Base-by-base conservation (phyloP, 2,797 vertebrate species). In the Thamnophis elegans region DNA sequence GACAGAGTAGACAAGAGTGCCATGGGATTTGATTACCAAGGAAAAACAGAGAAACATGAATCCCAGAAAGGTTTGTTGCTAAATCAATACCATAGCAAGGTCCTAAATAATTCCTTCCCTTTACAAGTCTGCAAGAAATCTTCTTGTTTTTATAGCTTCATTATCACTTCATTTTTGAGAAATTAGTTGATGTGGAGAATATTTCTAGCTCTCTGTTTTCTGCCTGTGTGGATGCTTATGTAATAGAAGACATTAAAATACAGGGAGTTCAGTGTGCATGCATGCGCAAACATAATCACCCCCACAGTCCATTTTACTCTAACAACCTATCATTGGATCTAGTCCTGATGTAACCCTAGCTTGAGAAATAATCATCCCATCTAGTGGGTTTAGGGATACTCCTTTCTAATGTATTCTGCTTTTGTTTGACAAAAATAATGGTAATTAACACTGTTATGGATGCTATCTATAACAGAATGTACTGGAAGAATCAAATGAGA, bases 1-100 rank as follows among this genome's bases (percentile, higher is more conserved):
- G 99, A 99, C 98, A 98, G 98, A 2, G 98, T 99, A 97, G 99
- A 99, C 98, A 99, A 99, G 97, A 99, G 99, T 1, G 99, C 99
- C 0, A 95, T 99, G 95, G 98, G 99, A 93, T 99, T 99, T 53
- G 99, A 99, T 97, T 99, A 99, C 97, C 98, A 99, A 97, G 98
- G 98, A 73, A 99, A 99, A 97, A 99, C 98, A 0, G 99, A 99
- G 97, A 98, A 97, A 90, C 98, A 99, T 2, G 98, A 98, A 96
- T 99, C 98, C 0, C 98, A 99, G 97, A 99, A 98, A 98, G 98
- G 99, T 98, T 94, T 95, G 95, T 95, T 93, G 16, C 32, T 55
- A 6, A 47, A 87, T 59, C 54, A 22, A 4, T 28, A 56, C 56
- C 53, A 12, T 85, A 87, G 90, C 51, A 36, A 0, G 87, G 65